These are phyloP conservation scores for Argyresthia goedartella DNA, from an alignment of 2,888 invertebrate species.

Conservation along the genomic window DNA sequence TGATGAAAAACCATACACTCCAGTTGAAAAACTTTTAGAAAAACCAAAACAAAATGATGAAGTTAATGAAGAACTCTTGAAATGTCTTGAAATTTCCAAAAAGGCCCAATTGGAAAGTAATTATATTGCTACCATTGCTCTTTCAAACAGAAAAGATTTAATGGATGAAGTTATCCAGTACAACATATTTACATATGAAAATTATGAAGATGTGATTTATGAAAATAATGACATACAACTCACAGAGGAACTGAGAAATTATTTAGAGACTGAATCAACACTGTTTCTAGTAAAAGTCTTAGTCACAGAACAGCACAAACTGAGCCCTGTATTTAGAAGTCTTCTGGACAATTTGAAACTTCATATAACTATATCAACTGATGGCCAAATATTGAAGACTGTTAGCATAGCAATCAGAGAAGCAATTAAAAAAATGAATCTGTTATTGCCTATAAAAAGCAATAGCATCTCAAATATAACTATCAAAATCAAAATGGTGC, in stretches of 20 bases:
- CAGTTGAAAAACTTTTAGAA: conserved; percentile 32
- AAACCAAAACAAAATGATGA: conserved; percentile 33
- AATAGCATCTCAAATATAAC: conserved; percentile 21
- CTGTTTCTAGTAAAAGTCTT: conserved; percentile 32
- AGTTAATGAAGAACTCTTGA: conserved; percentile 34
- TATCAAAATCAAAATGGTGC: conserved; percentile 32
- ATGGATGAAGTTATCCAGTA: conserved; percentile 31
- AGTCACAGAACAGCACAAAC: conserved; percentile 21
- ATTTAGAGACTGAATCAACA: conserved; percentile 27
- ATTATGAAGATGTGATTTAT: conserved; percentile 32
- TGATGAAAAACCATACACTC: conserved; percentile 23
- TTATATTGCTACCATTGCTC: conserved; percentile 38
- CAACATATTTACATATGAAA: conserved; percentile 31
- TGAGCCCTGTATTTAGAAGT: conserved; percentile 26
- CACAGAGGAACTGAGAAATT: conserved; percentile 33
- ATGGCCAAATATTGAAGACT: conserved; percentile 29
- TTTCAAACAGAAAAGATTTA: conserved; percentile 43
- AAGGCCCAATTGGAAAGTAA: conserved; percentile 32
- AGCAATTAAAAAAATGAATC: conserved; percentile 25
- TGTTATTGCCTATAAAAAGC: conserved; percentile 30
- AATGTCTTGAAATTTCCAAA: conserved; percentile 26
- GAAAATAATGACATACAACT: conserved; percentile 25
- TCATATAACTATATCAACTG: conserved; percentile 31
- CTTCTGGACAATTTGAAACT: conserved; percentile 30
- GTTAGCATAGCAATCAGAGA: conserved; percentile 31